A percentile compares a stretch with the other conserved stretches of the same genome.
phyloP scores from a whole-genome alignment of 2,113 vertebrate species.

The Pantherophis guttatus region DNA sequence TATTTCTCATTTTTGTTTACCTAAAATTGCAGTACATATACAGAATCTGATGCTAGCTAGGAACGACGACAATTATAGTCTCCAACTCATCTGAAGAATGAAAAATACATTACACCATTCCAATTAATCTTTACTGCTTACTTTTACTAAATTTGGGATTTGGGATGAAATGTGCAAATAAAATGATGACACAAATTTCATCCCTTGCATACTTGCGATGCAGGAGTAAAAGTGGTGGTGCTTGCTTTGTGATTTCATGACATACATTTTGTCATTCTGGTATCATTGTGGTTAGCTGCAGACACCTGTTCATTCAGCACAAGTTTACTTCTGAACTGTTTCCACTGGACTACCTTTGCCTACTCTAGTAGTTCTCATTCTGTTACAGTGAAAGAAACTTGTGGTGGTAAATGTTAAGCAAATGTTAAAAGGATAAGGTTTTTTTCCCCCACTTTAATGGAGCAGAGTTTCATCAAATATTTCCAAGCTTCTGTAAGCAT shows the following conservation, averaged over 20 bases:
- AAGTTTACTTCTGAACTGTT: conserved; percentile 3
- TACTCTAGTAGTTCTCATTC: not conserved
- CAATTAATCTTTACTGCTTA: not conserved
- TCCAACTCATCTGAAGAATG: not conserved
- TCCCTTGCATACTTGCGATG: not conserved
- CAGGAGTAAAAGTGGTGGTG: not conserved
- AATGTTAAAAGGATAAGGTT: not conserved
- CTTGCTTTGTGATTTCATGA: not conserved
- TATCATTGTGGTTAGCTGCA: not conserved
- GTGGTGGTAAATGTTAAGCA: not conserved
- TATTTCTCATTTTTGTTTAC: not conserved
- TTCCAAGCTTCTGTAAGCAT: not conserved
- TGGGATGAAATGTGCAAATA: not conserved
- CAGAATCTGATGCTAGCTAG: not conserved
- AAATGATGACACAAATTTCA: not conserved
- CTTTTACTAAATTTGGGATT: not conserved
- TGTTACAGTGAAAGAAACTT: not conserved
- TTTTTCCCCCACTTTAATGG: not conserved
- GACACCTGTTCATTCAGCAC: not conserved
- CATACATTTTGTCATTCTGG: not conserved
- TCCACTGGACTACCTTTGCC: not conserved
- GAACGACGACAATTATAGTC: not conserved
- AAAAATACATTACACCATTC: not conserved
- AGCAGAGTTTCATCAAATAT: not conserved
- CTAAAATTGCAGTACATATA: not conserved